Base-by-base conservation (phyloP, 2,888 invertebrate species). In the Pyrrhia umbra region DNA sequence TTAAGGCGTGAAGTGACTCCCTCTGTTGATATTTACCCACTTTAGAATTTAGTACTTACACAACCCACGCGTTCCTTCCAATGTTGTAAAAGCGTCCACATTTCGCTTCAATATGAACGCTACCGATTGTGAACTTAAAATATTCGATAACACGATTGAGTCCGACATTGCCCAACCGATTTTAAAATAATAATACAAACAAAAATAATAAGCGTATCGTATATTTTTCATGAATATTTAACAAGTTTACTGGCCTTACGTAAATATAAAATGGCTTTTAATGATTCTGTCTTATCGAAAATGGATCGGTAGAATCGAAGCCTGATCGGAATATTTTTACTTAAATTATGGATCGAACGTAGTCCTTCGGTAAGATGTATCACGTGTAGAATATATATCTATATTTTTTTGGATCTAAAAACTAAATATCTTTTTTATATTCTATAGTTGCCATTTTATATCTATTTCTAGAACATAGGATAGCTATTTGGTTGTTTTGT, bases 251-350 rank as follows among this genome's bases (percentile, higher is more conserved):
- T 83, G 72, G 83, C 86, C 84, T 91, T 92, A 90, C 89, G 90
- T 91, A 91, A 91, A 91, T 91, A 91, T 88, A 84, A 78, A 89
- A 88, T 83, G 85, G 81, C 77, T 85, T 85, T 85, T 84, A 86
- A 87, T 85, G 84, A 81, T 73, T 81, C 54, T 64, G 72, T 68
- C 85, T 91, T 92, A 92, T 92, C 92, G 67, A 68, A 77, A 78
- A 71, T 76, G 84, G 80, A 83, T 85, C 89, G 85, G 90, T 90
- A 89, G 79, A 84, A 88, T 87, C 84, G 82, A 82, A 83, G 82
- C 88, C 80, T 87, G 89, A 90, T 89, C 89, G 76, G 88, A 90
- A 86, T 91, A 87, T 67, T 79, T 80, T 81, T 61, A 67, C 68
- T 72, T 75, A 79, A 72, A 81, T 81, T 77, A 71, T 67, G 64